These are phyloP conservation scores for Tarsius wallacei DNA, from an alignment of 2,797 vertebrate species.

Conservation along the genomic window DNA sequence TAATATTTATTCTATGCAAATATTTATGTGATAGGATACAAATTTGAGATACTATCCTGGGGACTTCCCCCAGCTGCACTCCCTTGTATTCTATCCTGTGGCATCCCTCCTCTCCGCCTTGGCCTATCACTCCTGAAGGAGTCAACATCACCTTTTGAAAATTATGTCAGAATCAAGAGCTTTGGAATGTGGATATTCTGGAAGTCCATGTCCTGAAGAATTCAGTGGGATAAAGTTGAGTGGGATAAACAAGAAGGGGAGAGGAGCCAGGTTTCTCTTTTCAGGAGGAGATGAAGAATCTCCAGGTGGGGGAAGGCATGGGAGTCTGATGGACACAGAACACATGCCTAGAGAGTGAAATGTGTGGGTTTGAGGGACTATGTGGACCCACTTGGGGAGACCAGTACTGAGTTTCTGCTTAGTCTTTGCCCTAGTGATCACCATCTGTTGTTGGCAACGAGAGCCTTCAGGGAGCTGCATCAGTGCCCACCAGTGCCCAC, in stretches of 20 bases:
- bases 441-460: not conserved
- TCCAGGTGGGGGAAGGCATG: not conserved
- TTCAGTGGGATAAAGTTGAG: not conserved
- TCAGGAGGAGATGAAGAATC: not conserved
- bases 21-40: not conserved
- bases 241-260: not conserved
- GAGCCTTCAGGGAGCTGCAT: not conserved
- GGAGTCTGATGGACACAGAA: not conserved
- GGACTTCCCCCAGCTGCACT: not conserved
- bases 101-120: not conserved
- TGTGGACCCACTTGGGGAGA: not conserved
- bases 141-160: not conserved
- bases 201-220: not conserved
- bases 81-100: not conserved
- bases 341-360: not conserved
- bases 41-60: not conserved
- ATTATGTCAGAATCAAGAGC: not conserved
- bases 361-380: not conserved
- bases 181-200: not conserved
- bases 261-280: not conserved
- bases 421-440: not conserved
- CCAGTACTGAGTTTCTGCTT: not conserved
- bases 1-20: not conserved
- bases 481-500: not conserved
- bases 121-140: not conserved